phyloP scores from a whole-genome alignment of 2,797 vertebrate genomes.

The Intellagama lesueurii region DNA sequence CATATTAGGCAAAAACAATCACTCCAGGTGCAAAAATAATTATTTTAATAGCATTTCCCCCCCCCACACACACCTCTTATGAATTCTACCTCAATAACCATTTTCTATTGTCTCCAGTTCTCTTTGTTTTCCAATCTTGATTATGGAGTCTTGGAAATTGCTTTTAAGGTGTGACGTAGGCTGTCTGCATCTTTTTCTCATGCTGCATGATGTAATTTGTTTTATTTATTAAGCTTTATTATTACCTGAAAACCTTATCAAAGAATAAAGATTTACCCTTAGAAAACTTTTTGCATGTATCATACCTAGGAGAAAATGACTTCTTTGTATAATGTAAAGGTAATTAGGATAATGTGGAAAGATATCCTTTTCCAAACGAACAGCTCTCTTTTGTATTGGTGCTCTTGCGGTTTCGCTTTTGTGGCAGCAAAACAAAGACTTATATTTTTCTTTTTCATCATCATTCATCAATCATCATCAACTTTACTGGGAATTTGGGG shows the following conservation, averaged over 20 bases:
- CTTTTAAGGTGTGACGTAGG: slow-evolving; percentile 21
- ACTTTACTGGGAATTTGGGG: too few relatives aligned
- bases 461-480: too few relatives aligned
- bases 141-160: slow-evolving; percentile 19
- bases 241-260: neutral
- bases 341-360: slow-evolving; percentile 31
- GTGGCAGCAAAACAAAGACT: too few relatives aligned
- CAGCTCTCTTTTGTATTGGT: neutral
- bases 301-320: neutral
- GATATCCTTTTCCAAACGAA: slow-evolving; percentile 24
- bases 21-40: slow-evolving; percentile 34
- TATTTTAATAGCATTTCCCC: neutral
- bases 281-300: slow-evolving; percentile 2
- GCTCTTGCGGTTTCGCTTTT: too few relatives aligned
- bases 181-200: neutral
- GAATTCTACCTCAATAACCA: slow-evolving; percentile 20
- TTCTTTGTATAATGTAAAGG: neutral
- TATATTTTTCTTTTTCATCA: too few relatives aligned
- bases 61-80: slow-evolving; percentile 3
- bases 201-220: neutral
- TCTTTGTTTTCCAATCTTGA: slow-evolving; percentile 39
- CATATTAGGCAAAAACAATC: neutral
- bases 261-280: slow-evolving; percentile 10
- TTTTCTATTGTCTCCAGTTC: slow-evolving; percentile 36
- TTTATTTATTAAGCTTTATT: neutral